Evolutionary conservation across 2,888 invertebrate species (phyloP).

Genomic region (Drosophila seclusa): DNA sequence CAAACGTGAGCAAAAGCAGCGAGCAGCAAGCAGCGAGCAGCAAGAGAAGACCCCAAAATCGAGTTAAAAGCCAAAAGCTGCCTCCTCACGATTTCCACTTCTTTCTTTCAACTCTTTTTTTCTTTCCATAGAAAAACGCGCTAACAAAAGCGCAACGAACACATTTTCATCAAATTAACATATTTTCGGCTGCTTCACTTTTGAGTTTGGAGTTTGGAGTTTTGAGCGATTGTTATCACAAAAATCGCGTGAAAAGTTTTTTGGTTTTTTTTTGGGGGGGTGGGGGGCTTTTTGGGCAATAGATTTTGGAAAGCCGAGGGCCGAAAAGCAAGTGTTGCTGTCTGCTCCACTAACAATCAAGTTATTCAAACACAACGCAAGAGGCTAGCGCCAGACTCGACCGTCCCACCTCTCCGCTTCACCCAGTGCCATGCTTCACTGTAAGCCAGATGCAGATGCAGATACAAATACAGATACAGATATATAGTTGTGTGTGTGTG

Average conservation of each 20-base stretch:
- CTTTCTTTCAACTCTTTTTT: background rate
- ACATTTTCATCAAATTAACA: constrained; percentile 79
- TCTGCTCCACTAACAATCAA: constrained; percentile 15
- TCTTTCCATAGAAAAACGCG: constrained; percentile 62
- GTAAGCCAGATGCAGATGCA: constrained; percentile 11
- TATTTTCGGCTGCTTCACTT: constrained; percentile 57
- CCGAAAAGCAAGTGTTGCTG: constrained; percentile 26
- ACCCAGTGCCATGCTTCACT: constrained; percentile 7
- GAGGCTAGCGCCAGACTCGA: constrained; percentile 25
- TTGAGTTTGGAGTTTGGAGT: constrained; percentile 14
- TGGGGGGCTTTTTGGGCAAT: background rate
- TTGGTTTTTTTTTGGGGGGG: background rate
- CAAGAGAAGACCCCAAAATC: constrained; percentile 32
- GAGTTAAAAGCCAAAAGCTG: constrained; percentile 40
- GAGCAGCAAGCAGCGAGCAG: constrained; percentile 34
- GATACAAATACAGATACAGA: background rate
- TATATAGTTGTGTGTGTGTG: background rate
- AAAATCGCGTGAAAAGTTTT: constrained; percentile 51
- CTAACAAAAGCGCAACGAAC: constrained; percentile 67
- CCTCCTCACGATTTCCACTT: constrained; percentile 70
- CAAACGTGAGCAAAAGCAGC: constrained; percentile 58
- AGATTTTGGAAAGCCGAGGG: constrained; percentile 18
- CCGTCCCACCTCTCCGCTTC: background rate
- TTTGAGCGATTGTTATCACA: constrained; percentile 37
- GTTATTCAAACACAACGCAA: constrained; percentile 2